Conservation (phyloP, 1,140 invertebrate species). For the Leptopilina boulardi region DNA sequence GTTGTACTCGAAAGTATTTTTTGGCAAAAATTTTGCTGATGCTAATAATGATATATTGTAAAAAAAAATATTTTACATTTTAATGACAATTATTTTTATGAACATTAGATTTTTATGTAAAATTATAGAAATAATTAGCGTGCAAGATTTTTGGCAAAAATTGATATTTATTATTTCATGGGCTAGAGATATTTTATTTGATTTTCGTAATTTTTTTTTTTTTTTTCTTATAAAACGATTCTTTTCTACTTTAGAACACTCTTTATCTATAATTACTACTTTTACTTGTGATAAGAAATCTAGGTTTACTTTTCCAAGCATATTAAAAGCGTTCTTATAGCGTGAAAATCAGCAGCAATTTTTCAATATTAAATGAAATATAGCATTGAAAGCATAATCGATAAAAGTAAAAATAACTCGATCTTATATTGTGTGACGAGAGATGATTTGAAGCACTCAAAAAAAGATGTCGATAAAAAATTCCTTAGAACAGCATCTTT, state of each 20-base stretch:
- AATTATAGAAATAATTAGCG: too few species aligned
- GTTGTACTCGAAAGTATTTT: too few species aligned
- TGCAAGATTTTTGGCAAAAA: too few species aligned
- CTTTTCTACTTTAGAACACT: conserved; percentile 6
- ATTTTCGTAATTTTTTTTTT: neutral
- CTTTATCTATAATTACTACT: neutral
- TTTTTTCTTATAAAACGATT: neutral
- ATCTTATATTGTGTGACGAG: neutral
- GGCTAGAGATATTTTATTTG: neutral
- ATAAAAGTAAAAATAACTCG: neutral
- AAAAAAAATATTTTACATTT: too few species aligned
- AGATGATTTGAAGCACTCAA: neutral
- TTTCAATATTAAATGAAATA: neutral
- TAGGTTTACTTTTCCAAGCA: neutral
- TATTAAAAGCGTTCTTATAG: neutral
- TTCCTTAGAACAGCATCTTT: neutral
- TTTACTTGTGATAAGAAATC: conserved; percentile 1
- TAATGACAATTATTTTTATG: too few species aligned
- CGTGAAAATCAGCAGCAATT: conserved; percentile 16
- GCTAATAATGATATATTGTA: too few species aligned
- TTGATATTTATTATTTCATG: too few species aligned
- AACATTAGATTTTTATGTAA: too few species aligned
- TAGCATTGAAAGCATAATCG: neutral
- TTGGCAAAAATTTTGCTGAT: too few species aligned
- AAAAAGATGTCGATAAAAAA: neutral